phyloP scores from a whole-genome alignment of 2,888 invertebrate species.

The Julus scandinavius region DNA sequence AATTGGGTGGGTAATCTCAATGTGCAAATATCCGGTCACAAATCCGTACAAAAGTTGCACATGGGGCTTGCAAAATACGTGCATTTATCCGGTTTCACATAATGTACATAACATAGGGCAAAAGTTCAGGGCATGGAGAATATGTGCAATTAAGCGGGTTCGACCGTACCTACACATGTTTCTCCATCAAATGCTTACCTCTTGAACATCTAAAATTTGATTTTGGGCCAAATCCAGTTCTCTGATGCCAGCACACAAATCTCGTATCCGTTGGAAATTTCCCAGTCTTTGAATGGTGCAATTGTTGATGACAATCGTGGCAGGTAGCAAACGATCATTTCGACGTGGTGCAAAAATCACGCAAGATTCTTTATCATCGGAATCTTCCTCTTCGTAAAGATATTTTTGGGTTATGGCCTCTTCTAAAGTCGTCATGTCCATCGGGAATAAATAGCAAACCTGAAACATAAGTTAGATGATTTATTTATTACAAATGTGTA shows the following conservation, averaged over 20 bases:
- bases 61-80: too few relatives aligned
- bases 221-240: constrained; percentile 95
- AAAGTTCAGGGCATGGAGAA: too few relatives aligned
- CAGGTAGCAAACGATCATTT: constrained; percentile 62
- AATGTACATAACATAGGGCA: too few relatives aligned
- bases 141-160: too few relatives aligned
- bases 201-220: constrained; percentile 85
- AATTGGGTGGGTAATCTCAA: too few relatives aligned
- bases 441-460: constrained; percentile 28
- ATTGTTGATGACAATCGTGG: constrained; percentile 83
- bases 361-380: constrained; percentile 57
- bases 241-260: constrained; percentile 88
- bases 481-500: not conserved
- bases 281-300: constrained; percentile 92
- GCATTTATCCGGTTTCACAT: too few relatives aligned
- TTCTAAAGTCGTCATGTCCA: constrained; percentile 64
- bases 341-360: constrained; percentile 58
- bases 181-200: constrained; percentile 67
- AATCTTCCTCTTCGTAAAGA: constrained; percentile 70
- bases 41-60: too few relatives aligned
- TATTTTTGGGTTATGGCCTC: constrained; percentile 92
- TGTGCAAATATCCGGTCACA: too few relatives aligned
- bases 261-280: constrained; percentile 79
- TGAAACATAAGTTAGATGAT: not conserved
- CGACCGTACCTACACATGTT: too few relatives aligned